These are phyloP conservation scores for Melanotaenia maccullochi DNA, from an alignment of 2,797 vertebrate species.

Conservation along the genomic window DNA sequence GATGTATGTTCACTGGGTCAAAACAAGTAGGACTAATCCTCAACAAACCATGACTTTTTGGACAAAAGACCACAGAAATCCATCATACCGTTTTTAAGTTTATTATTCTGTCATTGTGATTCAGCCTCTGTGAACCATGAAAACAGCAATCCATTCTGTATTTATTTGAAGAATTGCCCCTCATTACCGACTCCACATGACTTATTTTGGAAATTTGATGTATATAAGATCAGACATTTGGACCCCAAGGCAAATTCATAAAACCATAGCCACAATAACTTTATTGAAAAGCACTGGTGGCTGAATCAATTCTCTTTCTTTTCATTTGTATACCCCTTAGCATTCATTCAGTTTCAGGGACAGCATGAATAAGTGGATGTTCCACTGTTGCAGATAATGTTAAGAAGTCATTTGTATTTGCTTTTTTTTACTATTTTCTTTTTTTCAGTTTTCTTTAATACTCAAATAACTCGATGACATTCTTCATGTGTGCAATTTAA, in stretches of 20 bases:
- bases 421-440: slow-evolving; percentile 5
- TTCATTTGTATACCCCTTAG: slow-evolving; percentile 33
- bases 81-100: too few relatives aligned
- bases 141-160: not conserved
- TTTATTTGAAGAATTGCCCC: not conserved
- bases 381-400: slow-evolving; percentile 33
- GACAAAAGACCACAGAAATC: too few relatives aligned
- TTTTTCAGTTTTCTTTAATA: not conserved
- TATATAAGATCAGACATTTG: slow-evolving; percentile 35
- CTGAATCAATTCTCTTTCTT: slow-evolving; percentile 51
- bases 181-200: slow-evolving; percentile 55
- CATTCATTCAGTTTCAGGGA: slow-evolving; percentile 54
- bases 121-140: not conserved
- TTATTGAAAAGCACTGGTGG: slow-evolving; percentile 46
- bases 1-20: too few relatives aligned
- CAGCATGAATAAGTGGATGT: slow-evolving; percentile 47
- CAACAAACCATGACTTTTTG: too few relatives aligned
- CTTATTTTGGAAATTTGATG: slow-evolving; percentile 56
- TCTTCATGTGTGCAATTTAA: slow-evolving; percentile 8
- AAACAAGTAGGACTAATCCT: too few relatives aligned
- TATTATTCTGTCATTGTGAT: not conserved
- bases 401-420: slow-evolving; percentile 18
- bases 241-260: slow-evolving; percentile 46
- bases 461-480: slow-evolving; percentile 18
- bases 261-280: slow-evolving; percentile 40